Evolutionary conservation across 1,140 invertebrate species (phyloP), one percentile per base, ranked within the genome.

Genomic region (Cyrtorhinus lividipennis): DNA sequence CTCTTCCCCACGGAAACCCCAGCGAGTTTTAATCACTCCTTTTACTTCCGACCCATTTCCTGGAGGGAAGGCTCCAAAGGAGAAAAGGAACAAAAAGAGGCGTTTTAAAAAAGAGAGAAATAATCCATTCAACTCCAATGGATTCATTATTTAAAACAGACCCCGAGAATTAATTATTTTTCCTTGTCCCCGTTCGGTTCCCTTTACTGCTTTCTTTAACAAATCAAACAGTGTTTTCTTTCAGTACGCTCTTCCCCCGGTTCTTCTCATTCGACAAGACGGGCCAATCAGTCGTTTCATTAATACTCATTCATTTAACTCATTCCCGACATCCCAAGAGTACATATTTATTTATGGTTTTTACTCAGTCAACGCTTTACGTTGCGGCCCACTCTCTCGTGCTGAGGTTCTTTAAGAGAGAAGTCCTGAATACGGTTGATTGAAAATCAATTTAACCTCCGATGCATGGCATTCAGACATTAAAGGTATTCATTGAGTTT

Each of bases 1-100:
- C 48, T 53, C 48, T 53, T 22, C 20, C 20, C 48, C 20, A 8
- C 12, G 18, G 20, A 53, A 22, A 10, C 48, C 48, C 48, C 8
- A 20, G 20, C 10, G 48, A 53, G 48, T 53, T 53, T 53, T 53
- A 53, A 53, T 53, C 48, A 53, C 48, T 53, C 48, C 48, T 53
- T 20, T 53, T 53, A 53, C 48, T 53, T 53, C 48, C 48, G 48
- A 22, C 48, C 48, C 48, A 53, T 53, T 53, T 53, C 48, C 48
- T 53, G 20, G 48, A 20, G 10, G 5, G 48, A 53, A 53, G 20
- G 20, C 5, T 13, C 10, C 48, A 20, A 15, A 53, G 10, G 20
- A 5, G 48, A 53, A 53, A 53, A 15, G 18, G 10, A 53, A 53
- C 5, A 20, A 22, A 53, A 53, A 22, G 8, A n/a, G n/a, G n/a